phyloP scores from a whole-genome alignment of 2,797 vertebrate species.

The Chloroceryle amazona region DNA sequence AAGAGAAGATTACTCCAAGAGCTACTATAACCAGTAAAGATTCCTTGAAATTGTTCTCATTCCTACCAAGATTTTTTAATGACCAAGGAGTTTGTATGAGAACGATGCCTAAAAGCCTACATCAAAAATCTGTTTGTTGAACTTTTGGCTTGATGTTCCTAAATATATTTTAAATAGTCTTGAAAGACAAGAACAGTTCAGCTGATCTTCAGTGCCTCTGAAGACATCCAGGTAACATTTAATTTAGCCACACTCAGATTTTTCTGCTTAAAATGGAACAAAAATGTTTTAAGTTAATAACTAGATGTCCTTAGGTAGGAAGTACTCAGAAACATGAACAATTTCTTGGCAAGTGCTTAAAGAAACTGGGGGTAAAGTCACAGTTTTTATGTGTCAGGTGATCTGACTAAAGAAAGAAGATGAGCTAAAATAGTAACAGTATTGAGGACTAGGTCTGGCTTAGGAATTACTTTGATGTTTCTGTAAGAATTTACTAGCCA shows the following conservation, averaged over 20 bases:
- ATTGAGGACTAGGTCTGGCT: not conserved
- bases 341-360: not conserved
- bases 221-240: not conserved
- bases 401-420: not conserved
- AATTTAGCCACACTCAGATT: not conserved
- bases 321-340: not conserved
- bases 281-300: not conserved
- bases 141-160: not conserved
- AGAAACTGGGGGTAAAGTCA: not conserved
- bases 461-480: slow-evolving; percentile 10
- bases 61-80: not conserved
- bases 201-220: not conserved
- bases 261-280: not conserved
- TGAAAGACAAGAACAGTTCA: not conserved
- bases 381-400: not conserved
- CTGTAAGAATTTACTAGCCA: not conserved
- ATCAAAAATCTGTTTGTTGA: not conserved
- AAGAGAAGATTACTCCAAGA: not conserved
- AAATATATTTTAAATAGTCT: not conserved
- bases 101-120: not conserved
- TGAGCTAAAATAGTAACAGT: not conserved
- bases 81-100: not conserved
- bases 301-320: not conserved
- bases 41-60: not conserved
- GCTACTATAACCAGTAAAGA: not conserved